A percentile compares a stretch with the other conserved stretches of the same genome.
Evolutionary conservation across 2,888 invertebrate species (phyloP).

Genomic region (Drosophila pseudotakahashii): DNA sequence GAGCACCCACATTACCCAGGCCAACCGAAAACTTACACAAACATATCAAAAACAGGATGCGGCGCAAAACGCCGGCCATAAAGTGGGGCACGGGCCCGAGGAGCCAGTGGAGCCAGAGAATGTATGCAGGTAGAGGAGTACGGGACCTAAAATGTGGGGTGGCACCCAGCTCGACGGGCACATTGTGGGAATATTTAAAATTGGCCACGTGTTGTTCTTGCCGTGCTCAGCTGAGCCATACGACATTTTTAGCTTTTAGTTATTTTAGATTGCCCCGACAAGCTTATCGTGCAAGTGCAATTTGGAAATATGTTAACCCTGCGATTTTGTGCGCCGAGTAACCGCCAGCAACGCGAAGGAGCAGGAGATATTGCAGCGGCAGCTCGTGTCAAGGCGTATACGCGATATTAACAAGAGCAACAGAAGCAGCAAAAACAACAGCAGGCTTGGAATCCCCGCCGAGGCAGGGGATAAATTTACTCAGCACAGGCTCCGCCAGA

Average conservation of each 20-base stretch:
- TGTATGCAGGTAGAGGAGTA: not conserved
- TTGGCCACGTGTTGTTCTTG: conserved; percentile 52
- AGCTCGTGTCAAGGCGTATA: conserved; percentile 34
- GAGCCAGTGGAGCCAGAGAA: conserved; percentile 8
- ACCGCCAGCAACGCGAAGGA: conserved; percentile 26
- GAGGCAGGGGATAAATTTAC: conserved; percentile 37
- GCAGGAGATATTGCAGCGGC: conserved; percentile 37
- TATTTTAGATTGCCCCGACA: conserved; percentile 38
- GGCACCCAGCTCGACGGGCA: conserved; percentile 29
- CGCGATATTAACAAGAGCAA: conserved; percentile 44
- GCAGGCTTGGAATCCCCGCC: conserved; percentile 23
- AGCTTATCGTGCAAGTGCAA: conserved; percentile 44
- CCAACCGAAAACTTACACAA: conserved; percentile 55
- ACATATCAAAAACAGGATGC: conserved; percentile 69
- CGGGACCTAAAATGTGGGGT: conserved; percentile 5
- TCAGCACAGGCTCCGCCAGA: conserved; percentile 34
- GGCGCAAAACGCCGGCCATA: conserved; percentile 58
- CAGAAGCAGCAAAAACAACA: conserved; percentile 8
- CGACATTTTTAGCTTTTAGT: conserved; percentile 34
- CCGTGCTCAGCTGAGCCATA: conserved; percentile 21
- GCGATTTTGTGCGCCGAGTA: conserved; percentile 44
- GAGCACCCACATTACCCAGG: conserved; percentile 57
- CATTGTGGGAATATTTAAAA: conserved; percentile 67
- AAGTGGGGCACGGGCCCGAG: conserved; percentile 46
- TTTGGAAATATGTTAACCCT: conserved; percentile 51